A percentile compares a stretch with the other conserved stretches of the same genome.
phyloP scores from a whole-genome alignment of 2,888 invertebrate species.

The Unio delphinus region DNA sequence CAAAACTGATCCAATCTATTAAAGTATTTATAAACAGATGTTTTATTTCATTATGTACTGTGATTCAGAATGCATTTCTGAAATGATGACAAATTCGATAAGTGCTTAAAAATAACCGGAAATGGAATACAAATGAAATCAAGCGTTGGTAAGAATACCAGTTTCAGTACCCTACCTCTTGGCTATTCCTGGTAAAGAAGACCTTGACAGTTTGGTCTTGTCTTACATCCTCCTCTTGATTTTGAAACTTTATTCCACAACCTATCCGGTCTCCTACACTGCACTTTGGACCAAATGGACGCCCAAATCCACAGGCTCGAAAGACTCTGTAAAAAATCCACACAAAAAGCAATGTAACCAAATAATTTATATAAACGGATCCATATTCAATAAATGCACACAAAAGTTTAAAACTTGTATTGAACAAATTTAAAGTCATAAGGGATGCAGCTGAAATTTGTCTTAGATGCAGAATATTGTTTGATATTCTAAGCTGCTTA shows the following conservation, averaged over 20 bases:
- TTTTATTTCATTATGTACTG: too few species aligned
- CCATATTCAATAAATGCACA: not conserved
- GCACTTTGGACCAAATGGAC: slow-evolving; percentile 70
- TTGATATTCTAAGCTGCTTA: too few species aligned
- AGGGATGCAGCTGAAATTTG: too few species aligned
- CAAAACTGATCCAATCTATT: too few species aligned
- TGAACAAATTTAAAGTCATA: too few species aligned
- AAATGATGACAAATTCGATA: too few species aligned
- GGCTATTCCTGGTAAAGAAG: slow-evolving; percentile 73
- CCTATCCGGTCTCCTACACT: slow-evolving; percentile 71
- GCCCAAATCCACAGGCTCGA: slow-evolving; percentile 68
- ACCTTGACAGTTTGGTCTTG: slow-evolving; percentile 65
- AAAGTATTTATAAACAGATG: too few species aligned
- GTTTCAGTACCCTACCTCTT: slow-evolving; percentile 66
- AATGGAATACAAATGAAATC: too few species aligned
- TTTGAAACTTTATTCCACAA: slow-evolving; percentile 70
- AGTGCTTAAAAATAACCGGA: too few species aligned
- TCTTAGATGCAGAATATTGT: too few species aligned
- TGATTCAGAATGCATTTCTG: too few species aligned
- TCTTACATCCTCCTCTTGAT: slow-evolving; percentile 44
- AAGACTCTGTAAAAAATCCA: slow-evolving; percentile 61
- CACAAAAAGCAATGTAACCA: not conserved
- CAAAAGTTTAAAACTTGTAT: too few species aligned
- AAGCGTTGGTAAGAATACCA: not conserved
- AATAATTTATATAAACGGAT: not conserved